phyloP scores from a whole-genome alignment of 2,113 vertebrate species.

The Lontra canadensis region DNA sequence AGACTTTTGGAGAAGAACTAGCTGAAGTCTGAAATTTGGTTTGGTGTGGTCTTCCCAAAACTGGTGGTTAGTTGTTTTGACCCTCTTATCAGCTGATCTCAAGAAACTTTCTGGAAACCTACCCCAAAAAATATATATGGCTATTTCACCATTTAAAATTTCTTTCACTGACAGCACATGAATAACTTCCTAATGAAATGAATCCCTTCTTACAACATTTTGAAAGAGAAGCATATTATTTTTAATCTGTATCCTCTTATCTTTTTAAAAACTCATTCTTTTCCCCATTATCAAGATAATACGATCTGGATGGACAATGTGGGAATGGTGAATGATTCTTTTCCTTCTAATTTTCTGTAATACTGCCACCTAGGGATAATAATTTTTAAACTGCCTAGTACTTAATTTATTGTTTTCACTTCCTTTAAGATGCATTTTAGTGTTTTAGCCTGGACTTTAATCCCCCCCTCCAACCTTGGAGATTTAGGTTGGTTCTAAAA shows the following conservation, averaged over 20 bases:
- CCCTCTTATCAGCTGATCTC: background rate
- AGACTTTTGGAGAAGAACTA: background rate
- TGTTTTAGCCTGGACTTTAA: background rate
- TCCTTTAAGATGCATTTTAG: conserved; percentile 23
- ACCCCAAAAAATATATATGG: background rate
- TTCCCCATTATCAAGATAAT: background rate
- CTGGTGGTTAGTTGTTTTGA: background rate
- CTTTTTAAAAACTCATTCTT: conserved; percentile 17
- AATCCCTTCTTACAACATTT: background rate
- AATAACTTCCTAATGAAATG: background rate
- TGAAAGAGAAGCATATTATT: conserved; percentile 45
- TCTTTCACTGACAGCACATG: conserved; percentile 6
- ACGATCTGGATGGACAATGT: background rate
- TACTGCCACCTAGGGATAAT: conserved; percentile 1
- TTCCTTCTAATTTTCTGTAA: conserved; percentile 50
- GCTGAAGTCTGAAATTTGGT: background rate
- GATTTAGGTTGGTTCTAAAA: conserved; percentile 41
- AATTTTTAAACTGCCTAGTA: conserved; percentile 27
- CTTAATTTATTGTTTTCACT: background rate
- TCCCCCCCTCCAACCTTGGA: background rate
- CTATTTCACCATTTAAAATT: background rate
- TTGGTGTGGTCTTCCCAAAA: background rate
- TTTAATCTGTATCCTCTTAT: background rate
- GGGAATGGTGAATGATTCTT: background rate
- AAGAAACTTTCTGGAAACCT: background rate